A percentile compares a stretch with the other conserved stretches of the same genome.
phyloP scores from a whole-genome alignment of 2,888 invertebrate species.

The Odontocerum albicorne region DNA sequence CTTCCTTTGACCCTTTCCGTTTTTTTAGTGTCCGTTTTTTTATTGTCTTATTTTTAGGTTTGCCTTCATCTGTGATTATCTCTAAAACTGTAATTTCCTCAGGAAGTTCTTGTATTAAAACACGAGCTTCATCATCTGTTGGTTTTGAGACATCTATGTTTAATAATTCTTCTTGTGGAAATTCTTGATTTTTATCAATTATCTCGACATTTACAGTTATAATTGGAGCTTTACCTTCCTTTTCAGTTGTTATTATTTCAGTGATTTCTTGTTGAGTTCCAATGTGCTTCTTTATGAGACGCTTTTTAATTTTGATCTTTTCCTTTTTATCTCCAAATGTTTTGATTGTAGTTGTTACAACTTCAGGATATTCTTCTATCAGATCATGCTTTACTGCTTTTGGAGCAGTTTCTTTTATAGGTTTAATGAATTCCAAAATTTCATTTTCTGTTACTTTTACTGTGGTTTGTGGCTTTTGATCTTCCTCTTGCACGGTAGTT shows the following conservation, averaged over 20 bases:
- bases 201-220: constrained; percentile 34
- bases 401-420: not conserved
- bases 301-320: constrained; percentile 41
- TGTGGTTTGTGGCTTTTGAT: constrained; percentile 33
- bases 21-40: constrained; percentile 38
- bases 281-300: constrained; percentile 40
- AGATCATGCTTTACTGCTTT: not conserved
- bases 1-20: constrained; percentile 46
- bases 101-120: too few relatives aligned
- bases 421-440: not conserved
- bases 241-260: constrained; percentile 50
- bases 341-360: constrained; percentile 1
- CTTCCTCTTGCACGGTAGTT: constrained; percentile 41
- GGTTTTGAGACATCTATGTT: too few relatives aligned
- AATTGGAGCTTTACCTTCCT: constrained; percentile 47
- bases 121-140: constrained; percentile 36
- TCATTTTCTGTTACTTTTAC: constrained; percentile 33
- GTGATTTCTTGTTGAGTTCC: constrained; percentile 38
- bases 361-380: constrained; percentile 14
- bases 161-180: too few relatives aligned
- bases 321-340: constrained; percentile 36
- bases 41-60: constrained; percentile 27
- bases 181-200: not conserved
- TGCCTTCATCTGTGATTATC: too few relatives aligned
- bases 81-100: too few relatives aligned